These are phyloP conservation scores for Drosophila macrospina DNA, from an alignment of 2,888 invertebrate species.

Conservation along the genomic window DNA sequence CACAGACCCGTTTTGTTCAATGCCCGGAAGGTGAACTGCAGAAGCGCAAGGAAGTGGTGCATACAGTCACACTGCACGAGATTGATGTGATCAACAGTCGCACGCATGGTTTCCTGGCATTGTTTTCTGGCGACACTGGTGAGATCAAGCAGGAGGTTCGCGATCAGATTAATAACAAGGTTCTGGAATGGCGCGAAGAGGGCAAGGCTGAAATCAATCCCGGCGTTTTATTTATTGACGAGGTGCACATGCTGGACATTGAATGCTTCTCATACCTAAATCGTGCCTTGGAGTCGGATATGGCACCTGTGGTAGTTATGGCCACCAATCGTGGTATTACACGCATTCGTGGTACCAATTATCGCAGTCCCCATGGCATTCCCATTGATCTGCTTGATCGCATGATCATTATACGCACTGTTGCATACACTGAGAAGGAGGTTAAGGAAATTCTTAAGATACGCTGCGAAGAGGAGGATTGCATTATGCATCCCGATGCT, in stretches of 20 bases:
- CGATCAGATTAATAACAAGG: slow-evolving; percentile 98
- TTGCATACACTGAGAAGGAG: slow-evolving; percentile 94
- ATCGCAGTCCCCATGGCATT: slow-evolving; percentile 98
- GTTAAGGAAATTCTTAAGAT: slow-evolving; percentile 96
- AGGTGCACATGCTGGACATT: slow-evolving; percentile 99
- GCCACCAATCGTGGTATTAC: slow-evolving; percentile 99
- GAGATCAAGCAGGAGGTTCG: slow-evolving; percentile 99
- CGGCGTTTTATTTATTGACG: slow-evolving; percentile 98
- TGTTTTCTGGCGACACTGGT: slow-evolving; percentile 99
- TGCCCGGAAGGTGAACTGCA: slow-evolving; percentile 99
- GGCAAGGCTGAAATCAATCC: slow-evolving; percentile 99
- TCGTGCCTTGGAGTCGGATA: slow-evolving; percentile 97
- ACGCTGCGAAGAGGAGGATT: slow-evolving; percentile 99
- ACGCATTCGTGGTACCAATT: slow-evolving; percentile 96
- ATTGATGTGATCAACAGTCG: slow-evolving; percentile 99
- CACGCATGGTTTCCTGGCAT: slow-evolving; percentile 98
- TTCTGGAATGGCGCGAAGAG: slow-evolving; percentile 99
- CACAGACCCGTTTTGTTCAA: slow-evolving; percentile 96
- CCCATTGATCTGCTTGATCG: slow-evolving; percentile 98
- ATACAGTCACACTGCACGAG: slow-evolving; percentile 99
- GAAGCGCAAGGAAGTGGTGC: slow-evolving; percentile 98
- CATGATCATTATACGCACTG: slow-evolving; percentile 96
- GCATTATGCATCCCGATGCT: slow-evolving; percentile 96
- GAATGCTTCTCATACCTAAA: slow-evolving; percentile 99
- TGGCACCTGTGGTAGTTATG: slow-evolving; percentile 99